Percentiles rank a stretch among this genome's conserved stretches.
Evolutionary conservation across 2,888 invertebrate genomes (phyloP).

Genomic region (Tinea trinotella): DNA sequence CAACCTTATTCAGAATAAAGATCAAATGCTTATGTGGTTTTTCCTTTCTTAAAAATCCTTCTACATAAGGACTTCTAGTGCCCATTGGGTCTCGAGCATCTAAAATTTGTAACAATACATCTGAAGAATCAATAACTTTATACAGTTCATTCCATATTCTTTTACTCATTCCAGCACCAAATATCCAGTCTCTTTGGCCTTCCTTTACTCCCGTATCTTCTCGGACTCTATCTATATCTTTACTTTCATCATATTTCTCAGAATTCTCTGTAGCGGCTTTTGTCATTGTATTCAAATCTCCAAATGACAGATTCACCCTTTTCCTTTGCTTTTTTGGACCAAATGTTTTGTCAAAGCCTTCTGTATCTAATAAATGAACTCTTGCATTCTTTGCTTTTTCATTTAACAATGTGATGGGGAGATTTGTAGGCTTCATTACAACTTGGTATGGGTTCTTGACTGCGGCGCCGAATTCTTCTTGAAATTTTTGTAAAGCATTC

Average conservation of each 20-base stretch:
- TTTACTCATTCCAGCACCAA: slow-evolving; percentile 95
- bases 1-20: slow-evolving; percentile 97
- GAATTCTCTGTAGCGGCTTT: slow-evolving; percentile 79
- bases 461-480: slow-evolving; percentile 95
- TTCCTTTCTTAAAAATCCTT: slow-evolving; percentile 93
- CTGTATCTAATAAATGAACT: slow-evolving; percentile 96
- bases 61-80: slow-evolving; percentile 92
- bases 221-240: slow-evolving; percentile 87
- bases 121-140: slow-evolving; percentile 99
- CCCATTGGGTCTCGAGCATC: slow-evolving; percentile 98
- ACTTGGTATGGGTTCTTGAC: slow-evolving; percentile 98
- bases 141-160: slow-evolving; percentile 99
- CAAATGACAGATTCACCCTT: slow-evolving; percentile 83
- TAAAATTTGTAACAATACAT: slow-evolving; percentile 95
- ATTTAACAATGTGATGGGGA: slow-evolving; percentile 94
- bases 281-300: slow-evolving; percentile 84
- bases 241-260: slow-evolving; percentile 84
- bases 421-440: slow-evolving; percentile 94
- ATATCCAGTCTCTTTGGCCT: slow-evolving; percentile 92
- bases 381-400: slow-evolving; percentile 91
- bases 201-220: slow-evolving; percentile 87
- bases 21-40: slow-evolving; percentile 98
- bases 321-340: slow-evolving; percentile 95
- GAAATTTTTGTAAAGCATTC: slow-evolving; percentile 88
- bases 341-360: slow-evolving; percentile 94